phyloP scores from a whole-genome alignment of 2,888 invertebrate species.

The Carpatolechia fugitivella region DNA sequence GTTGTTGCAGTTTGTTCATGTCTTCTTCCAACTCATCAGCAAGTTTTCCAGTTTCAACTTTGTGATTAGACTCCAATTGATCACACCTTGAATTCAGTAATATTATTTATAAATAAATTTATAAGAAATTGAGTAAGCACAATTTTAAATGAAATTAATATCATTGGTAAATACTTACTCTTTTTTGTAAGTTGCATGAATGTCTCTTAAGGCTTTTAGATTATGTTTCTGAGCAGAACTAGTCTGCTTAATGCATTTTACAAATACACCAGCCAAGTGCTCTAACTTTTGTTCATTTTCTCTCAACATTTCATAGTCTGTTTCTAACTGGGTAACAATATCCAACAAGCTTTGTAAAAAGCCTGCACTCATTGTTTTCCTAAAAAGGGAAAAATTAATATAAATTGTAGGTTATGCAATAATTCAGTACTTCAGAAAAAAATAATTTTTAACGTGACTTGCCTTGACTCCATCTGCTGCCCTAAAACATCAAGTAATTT shows the following conservation, averaged over 20 bases:
- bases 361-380: constrained; percentile 50
- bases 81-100: constrained; percentile 44
- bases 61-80: constrained; percentile 52
- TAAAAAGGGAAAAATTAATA: constrained; percentile 32
- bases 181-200: constrained; percentile 49
- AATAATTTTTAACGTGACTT: too few relatives aligned
- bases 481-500: constrained; percentile 54
- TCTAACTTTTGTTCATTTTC: constrained; percentile 65
- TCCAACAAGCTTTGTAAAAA: constrained; percentile 49
- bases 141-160: background rate
- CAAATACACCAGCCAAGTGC: constrained; percentile 49
- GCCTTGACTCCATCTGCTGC: constrained; percentile 56
- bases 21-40: constrained; percentile 57
- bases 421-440: too few relatives aligned
- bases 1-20: constrained; percentile 55
- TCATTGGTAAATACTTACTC: constrained; percentile 39
- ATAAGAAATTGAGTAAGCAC: background rate
- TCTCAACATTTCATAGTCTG: constrained; percentile 54
- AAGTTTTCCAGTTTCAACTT: constrained; percentile 49
- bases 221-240: constrained; percentile 55
- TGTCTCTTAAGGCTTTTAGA: constrained; percentile 51
- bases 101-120: background rate
- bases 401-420: background rate
- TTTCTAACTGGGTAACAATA: constrained; percentile 48
- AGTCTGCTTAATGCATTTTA: constrained; percentile 62